phyloP scores from a whole-genome alignment of 2,113 vertebrate species.

The Dipodomys spectabilis region DNA sequence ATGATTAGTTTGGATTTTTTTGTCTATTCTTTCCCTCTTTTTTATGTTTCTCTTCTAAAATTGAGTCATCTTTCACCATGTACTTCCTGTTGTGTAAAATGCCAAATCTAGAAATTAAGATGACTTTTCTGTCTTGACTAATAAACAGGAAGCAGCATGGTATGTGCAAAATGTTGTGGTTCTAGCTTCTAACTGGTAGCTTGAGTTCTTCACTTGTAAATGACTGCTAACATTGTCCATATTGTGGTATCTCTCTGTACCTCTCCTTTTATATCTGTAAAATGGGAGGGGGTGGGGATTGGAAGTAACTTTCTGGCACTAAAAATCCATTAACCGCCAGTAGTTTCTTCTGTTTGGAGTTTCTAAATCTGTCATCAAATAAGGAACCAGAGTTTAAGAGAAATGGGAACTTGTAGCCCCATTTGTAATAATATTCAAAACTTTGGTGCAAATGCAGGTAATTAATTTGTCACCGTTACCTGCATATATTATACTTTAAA shows the following conservation, averaged over 20 bases:
- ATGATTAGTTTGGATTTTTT: conserved; percentile 21
- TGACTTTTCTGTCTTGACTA: background rate
- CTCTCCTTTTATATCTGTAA: background rate
- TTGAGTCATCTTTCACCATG: conserved; percentile 15
- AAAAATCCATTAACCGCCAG: background rate
- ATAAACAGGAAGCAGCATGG: background rate
- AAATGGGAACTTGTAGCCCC: background rate
- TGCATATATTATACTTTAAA: conserved; percentile 66
- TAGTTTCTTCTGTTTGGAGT: background rate
- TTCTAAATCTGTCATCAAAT: conserved; percentile 32
- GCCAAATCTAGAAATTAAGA: background rate
- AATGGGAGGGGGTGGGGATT: background rate
- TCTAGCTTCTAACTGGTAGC: background rate
- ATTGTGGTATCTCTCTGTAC: background rate
- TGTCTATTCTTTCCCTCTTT: background rate
- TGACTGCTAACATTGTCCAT: conserved; percentile 26
- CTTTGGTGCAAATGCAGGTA: conserved; percentile 9
- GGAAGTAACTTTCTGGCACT: background rate
- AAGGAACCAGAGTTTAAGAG: background rate
- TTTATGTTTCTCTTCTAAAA: conserved; percentile 42
- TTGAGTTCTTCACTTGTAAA: too few relatives aligned
- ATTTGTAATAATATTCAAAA: conserved; percentile 22
- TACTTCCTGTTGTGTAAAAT: conserved; percentile 29
- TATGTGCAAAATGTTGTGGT: background rate
- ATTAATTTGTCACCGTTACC: conserved; percentile 68